Evolutionary conservation across 1,140 invertebrate species (phyloP), one percentile per base, ranked within the genome.

Genomic region (Drosophila bifasciata): DNA sequence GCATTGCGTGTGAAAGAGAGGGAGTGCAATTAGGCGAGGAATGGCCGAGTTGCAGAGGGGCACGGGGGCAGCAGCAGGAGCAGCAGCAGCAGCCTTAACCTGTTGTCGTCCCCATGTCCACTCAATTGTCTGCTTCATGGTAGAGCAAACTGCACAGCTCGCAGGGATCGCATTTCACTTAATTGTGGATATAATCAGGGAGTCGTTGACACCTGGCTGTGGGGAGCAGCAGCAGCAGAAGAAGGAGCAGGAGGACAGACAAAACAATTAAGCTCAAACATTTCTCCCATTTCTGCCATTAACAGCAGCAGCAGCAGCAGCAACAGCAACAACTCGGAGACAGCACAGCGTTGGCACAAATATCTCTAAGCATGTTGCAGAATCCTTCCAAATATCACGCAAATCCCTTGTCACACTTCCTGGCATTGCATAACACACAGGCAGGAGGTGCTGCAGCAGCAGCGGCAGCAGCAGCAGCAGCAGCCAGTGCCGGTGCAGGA

Each of bases 351-450:
- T 28, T 28, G 28, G 28, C 28, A 25, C 50, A 84, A 75, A 86
- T 86, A 88, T 51, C 74, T 51, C 71, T 72, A 77, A 91, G 68
- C 79, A 91, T 91, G 91, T 68, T 91, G 70, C 91, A 91, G 72
- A 90, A 91, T 90, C 90, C 90, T 76, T 91, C 90, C 41, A 91
- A 91, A 90, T 91, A 91, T 90, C 91, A 91, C 79, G 75, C 90
- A 75, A 91, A 91, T 91, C 91, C 91, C 56, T 84, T 91, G 73
- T 91, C 91, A 55, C 91, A 91, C 80, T 91, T 91, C 59, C 71
- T 91, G 56, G 90, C 91, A 74, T 86, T 91, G 69, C 91, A 91
- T 76, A 90, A 89, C 76, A 84, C 90, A 58, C 83, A 89, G 51
- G 77, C 89, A 58, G 69, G 46, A 63, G 70, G 44, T 41, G 83